A percentile compares a stretch with the other conserved stretches of the same genome.
These are phyloP conservation scores for Sinocyclocheilus grahami DNA, from an alignment of 2,113 vertebrate genomes.

Conservation along the genomic window DNA sequence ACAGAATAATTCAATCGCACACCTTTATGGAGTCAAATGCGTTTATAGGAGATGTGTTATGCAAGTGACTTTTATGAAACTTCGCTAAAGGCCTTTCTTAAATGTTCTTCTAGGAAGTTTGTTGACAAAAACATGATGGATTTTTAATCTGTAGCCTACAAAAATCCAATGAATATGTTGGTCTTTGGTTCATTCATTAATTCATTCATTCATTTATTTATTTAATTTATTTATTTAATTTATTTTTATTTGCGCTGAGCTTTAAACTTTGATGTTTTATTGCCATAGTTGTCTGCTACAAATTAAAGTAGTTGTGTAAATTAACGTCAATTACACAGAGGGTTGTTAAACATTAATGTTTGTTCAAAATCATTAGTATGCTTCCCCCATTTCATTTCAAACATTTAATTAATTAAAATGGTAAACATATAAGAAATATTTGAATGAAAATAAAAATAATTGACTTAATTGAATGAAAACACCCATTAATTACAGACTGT, in stretches of 20 bases:
- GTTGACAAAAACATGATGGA: no score
- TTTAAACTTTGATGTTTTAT: not conserved
- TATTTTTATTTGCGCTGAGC: not conserved
- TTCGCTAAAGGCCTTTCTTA: not conserved
- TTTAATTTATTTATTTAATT: not conserved
- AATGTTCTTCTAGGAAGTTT: not conserved
- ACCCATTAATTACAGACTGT: no score
- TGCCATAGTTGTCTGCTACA: not conserved
- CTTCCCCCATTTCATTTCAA: not conserved
- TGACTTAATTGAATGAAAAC: no score
- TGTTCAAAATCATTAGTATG: not conserved
- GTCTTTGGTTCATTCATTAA: not conserved
- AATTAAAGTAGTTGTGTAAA: not conserved
- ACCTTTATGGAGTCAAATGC: not conserved
- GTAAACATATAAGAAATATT: no score
- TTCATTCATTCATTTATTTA: not conserved
- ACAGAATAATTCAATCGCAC: slow-evolving; percentile 56
- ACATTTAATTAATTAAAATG: not conserved
- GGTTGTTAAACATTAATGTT: not conserved
- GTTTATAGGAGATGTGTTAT: not conserved
- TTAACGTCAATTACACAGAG: not conserved
- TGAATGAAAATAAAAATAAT: no score
- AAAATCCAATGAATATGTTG: not conserved
- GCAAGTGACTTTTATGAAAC: not conserved
- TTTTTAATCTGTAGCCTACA: not conserved